Percentiles rank a stretch among this genome's conserved stretches.
phyloP scores from a whole-genome alignment of 1,140 invertebrate species.

The Polypedilum vanderplanki region DNA sequence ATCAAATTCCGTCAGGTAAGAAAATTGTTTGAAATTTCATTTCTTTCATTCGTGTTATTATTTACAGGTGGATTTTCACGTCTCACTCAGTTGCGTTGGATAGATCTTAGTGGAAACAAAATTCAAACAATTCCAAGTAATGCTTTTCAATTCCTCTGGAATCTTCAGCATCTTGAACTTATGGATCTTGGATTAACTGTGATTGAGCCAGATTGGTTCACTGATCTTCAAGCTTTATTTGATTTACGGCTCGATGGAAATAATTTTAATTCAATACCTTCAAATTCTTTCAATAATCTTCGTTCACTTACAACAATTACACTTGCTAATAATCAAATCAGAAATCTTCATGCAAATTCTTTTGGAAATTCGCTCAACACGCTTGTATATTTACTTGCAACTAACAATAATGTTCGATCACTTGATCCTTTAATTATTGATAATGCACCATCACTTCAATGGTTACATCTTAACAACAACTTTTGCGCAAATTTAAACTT shows the following conservation, averaged over 20 bases:
- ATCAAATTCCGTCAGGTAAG: background rate
- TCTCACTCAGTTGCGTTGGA: background rate
- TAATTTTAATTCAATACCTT: background rate
- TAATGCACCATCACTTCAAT: background rate
- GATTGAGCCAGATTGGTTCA: background rate
- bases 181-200: background rate
- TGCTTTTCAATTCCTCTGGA: background rate
- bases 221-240: background rate
- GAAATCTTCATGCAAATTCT: background rate
- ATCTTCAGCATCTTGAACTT: background rate
- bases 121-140: background rate
- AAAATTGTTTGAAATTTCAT: too few relatives aligned
- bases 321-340: background rate
- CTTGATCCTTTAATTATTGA: background rate
- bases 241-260: background rate
- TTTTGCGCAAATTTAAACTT: background rate
- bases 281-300: background rate
- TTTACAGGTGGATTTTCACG: background rate
- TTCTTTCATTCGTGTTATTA: too few relatives aligned
- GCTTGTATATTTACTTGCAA: background rate
- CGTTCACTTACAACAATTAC: background rate
- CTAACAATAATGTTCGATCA: background rate
- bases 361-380: background rate
- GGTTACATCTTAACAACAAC: background rate
- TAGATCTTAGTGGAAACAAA: background rate